Base-by-base conservation (phyloP, 2,888 invertebrate species). In the Onthophagus sagittarius region DNA sequence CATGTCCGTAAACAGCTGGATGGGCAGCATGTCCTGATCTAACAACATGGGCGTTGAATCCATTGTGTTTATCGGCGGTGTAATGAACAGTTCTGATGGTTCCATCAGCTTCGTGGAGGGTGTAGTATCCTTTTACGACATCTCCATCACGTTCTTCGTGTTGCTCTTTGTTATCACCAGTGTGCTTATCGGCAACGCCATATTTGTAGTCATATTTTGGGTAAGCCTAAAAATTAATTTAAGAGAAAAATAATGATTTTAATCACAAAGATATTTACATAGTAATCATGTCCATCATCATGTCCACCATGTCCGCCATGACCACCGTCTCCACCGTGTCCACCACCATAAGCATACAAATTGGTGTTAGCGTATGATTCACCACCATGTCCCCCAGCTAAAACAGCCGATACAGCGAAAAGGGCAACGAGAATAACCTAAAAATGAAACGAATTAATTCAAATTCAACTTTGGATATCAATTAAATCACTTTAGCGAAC, bases 51-150 rank as follows among this genome's bases (percentile, higher is more conserved):
- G 79, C 79, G 71, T 77, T 77, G 74, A 79, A 78, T 63, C 78
- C 78, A 69, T 74, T 77, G 5, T 75, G 75, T 64, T 78, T 76
- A 73, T 81, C 81, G 64, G 80, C 78, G 71, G 77, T 77, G 75
- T 81, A 81, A 70, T 80, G 77, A 39, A 80, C 80, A 62, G 77
- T 75, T 15, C 80, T 79, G 39, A 75, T 78, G 73, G 79, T 75
- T 73, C 79, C 76, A 73, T 77, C 78, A 23, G 74, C 76, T 72
- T 78, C 77, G 62, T 78, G 64, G 15, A 77, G 71, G 7, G 74
- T 72, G 72, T 77, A 78, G 32, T 69, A 62, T 33, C 78, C 78
- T 63, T 77, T 75, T 39, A 78, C 78, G 6, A 77, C 75, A 67
- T 77, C 79, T n/a, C 77, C 77, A 72, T 78, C 76, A 13, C 78